phyloP scores from a whole-genome alignment of 2,888 invertebrate species.

The Eupithecia exiguata region DNA sequence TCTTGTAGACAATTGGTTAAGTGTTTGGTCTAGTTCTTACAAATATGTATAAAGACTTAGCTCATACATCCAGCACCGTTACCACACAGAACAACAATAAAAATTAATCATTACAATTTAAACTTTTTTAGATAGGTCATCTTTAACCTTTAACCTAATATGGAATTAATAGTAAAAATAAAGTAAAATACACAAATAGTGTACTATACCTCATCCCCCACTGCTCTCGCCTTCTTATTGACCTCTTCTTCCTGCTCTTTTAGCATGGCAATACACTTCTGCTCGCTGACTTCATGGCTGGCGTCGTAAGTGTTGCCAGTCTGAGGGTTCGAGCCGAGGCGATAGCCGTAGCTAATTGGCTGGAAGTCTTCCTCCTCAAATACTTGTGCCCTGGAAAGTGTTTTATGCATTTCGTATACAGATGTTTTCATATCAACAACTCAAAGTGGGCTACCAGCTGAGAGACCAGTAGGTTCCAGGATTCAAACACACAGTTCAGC shows the following conservation, averaged over 20 bases:
- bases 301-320: conserved; percentile 73
- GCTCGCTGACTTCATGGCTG: conserved; percentile 90
- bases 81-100: too few relatives aligned
- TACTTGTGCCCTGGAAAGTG: conserved; percentile 87
- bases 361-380: conserved; percentile 99
- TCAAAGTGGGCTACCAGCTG: neutral
- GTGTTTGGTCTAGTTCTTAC: too few relatives aligned
- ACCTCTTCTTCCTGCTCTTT: conserved; percentile 96
- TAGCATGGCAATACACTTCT: conserved; percentile 91
- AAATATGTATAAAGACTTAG: too few relatives aligned
- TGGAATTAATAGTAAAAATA: too few relatives aligned
- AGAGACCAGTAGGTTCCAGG: neutral
- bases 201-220: conserved; percentile 50
- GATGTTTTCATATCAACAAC: neutral
- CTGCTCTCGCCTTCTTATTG: conserved; percentile 86
- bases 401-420: neutral
- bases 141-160: too few relatives aligned
- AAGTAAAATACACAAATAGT: neutral
- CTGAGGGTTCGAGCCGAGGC: conserved; percentile 85
- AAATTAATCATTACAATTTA: too few relatives aligned
- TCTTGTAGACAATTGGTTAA: too few relatives aligned
- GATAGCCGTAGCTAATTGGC: conserved; percentile 95
- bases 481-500: neutral
- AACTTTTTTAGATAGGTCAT: too few relatives aligned
- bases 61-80: too few relatives aligned